Evolutionary conservation across 1,140 invertebrate genomes (phyloP).

Genomic region (Cylas formicarius): DNA sequence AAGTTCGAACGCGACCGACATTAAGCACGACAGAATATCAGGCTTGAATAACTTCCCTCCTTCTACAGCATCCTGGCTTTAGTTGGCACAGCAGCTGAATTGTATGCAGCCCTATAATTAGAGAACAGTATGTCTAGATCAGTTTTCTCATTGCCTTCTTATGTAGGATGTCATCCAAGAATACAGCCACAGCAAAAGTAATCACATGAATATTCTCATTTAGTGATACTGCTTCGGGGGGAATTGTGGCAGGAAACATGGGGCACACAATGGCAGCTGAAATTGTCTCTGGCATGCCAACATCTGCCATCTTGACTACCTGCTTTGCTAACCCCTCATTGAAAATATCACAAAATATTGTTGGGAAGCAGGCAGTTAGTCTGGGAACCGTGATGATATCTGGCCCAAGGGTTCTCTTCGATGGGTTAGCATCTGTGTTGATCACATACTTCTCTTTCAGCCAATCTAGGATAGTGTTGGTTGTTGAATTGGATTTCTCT

Average conservation of each 20-base stretch:
- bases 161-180: neutral
- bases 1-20: too few species aligned
- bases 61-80: too few species aligned
- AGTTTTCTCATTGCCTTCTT: too few species aligned
- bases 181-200: neutral
- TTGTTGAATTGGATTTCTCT: neutral
- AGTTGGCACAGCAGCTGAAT: too few species aligned
- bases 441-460: neutral
- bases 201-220: neutral
- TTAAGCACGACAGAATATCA: too few species aligned
- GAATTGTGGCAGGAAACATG: neutral
- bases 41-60: too few species aligned
- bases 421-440: neutral
- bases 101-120: too few species aligned
- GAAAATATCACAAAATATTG: neutral
- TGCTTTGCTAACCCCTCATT: neutral
- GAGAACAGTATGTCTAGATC: too few species aligned
- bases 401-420: neutral
- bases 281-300: neutral
- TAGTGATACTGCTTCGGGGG: neutral
- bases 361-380: slow-evolving; percentile 2
- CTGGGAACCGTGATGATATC: neutral
- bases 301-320: neutral
- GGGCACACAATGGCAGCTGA: neutral
- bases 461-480: neutral